A percentile compares a stretch with the other conserved stretches of the same genome.
phyloP scores from a whole-genome alignment of 92 coral and sea anemone species.

The Porites divaricata region DNA sequence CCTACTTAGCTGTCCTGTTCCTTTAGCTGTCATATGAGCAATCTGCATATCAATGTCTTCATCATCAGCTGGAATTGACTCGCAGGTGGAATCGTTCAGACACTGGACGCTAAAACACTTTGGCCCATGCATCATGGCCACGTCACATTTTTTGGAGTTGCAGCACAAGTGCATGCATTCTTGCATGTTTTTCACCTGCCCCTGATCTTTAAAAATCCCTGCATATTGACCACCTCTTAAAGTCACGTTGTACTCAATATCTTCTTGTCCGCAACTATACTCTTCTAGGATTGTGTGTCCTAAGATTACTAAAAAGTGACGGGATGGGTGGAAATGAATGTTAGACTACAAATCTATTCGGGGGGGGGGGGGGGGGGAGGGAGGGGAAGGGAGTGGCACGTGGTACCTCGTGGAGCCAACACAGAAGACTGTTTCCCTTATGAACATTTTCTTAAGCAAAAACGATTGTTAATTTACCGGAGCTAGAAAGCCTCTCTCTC shows the following conservation, averaged over 20 bases:
- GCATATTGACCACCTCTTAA: constrained; percentile 90
- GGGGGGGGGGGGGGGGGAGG: not conserved
- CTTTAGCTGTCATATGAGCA: constrained; percentile 86
- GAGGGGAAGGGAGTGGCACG: not conserved
- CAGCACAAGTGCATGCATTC: constrained; percentile 97
- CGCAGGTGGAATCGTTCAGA: constrained; percentile 87
- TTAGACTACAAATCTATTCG: not conserved
- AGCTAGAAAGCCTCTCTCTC: no score
- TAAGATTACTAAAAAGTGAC: not conserved
- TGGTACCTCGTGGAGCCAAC: no score
- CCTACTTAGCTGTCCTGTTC: constrained; percentile 82
- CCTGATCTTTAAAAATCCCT: constrained; percentile 84
- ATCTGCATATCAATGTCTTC: constrained; percentile 88
- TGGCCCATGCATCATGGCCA: constrained; percentile 94
- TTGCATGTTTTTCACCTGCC: constrained; percentile 89
- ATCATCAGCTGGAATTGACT: constrained; percentile 90
- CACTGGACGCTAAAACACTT: constrained; percentile 92
- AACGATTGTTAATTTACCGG: no score
- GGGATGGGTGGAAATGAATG: not conserved
- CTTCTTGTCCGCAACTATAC: constrained; percentile 93
- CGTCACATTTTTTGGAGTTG: constrained; percentile 86
- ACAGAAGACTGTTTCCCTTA: no score
- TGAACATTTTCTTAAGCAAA: no score
- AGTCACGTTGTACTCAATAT: constrained; percentile 87
- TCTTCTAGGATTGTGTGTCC: constrained; percentile 93